phyloP scores from a whole-genome alignment of 2,888 invertebrate genomes.

The Parnassius orleans region DNA sequence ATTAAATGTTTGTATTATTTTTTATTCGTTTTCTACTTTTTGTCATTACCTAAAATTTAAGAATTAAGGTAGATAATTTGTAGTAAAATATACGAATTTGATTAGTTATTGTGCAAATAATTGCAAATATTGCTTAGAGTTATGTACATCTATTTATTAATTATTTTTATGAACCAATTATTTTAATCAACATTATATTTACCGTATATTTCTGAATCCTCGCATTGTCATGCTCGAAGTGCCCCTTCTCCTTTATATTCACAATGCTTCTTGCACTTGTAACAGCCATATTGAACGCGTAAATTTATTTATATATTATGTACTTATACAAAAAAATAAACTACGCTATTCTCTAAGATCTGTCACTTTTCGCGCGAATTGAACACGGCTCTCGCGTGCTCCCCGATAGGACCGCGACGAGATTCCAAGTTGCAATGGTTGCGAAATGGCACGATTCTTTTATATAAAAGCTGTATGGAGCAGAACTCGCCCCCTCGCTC shows the following conservation, averaged over 20 bases:
- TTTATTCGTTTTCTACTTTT: too few species aligned
- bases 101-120: too few species aligned
- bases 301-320: conserved; percentile 16
- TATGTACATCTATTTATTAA: too few species aligned
- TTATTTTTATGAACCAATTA: too few species aligned
- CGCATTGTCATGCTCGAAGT: conserved; percentile 68
- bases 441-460: conserved; percentile 70
- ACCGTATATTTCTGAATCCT: conserved; percentile 75
- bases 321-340: conserved; percentile 32
- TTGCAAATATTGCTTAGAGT: too few species aligned
- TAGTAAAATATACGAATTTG: too few species aligned
- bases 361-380: conserved; percentile 65
- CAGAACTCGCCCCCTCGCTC: conserved; percentile 62
- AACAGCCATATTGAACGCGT: conserved; percentile 62
- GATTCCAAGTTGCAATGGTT: conserved; percentile 75
- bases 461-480: conserved; percentile 66
- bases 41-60: too few species aligned
- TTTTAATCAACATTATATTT: conserved; percentile 33
- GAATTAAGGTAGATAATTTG: too few species aligned
- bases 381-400: conserved; percentile 62
- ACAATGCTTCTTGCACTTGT: conserved; percentile 68
- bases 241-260: conserved; percentile 66
- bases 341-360: conserved; percentile 43
- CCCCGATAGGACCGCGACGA: conserved; percentile 64
- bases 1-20: too few species aligned